phyloP scores from a whole-genome alignment of 1,140 invertebrate genomes.

The Himalopsyche phryganea region DNA sequence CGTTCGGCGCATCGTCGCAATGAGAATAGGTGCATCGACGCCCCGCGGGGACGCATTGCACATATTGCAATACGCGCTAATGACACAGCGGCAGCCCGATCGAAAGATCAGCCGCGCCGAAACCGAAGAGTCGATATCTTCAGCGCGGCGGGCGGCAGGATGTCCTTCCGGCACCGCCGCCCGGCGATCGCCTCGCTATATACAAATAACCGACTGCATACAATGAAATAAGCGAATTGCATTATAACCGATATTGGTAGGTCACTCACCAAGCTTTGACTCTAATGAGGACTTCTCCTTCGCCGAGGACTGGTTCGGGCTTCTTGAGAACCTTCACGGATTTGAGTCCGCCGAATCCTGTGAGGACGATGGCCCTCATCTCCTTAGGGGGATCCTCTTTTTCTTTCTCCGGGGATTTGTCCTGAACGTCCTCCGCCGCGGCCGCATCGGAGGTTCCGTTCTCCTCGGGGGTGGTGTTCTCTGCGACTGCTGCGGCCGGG shows the following conservation, averaged over 20 bases:
- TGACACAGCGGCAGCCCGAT: not conserved
- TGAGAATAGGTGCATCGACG: slow-evolving; percentile 1
- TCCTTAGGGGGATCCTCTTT: slow-evolving; percentile 66
- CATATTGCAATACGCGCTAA: not conserved
- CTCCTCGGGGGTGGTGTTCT: slow-evolving; percentile 51
- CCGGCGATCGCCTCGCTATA: not conserved
- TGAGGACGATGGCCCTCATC: slow-evolving; percentile 78
- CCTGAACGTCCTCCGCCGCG: slow-evolving; percentile 51
- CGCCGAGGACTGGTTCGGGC: slow-evolving; percentile 67
- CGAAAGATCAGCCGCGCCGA: not conserved
- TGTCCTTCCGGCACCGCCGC: slow-evolving; percentile 16
- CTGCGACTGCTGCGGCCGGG: slow-evolving; percentile 46
- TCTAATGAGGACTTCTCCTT: slow-evolving; percentile 78
- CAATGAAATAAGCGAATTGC: too few relatives aligned
- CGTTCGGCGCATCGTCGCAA: not conserved
- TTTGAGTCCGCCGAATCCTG: slow-evolving; percentile 79
- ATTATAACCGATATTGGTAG: not conserved
- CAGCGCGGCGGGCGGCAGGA: slow-evolving; percentile 13
- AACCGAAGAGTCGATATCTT: not conserved
- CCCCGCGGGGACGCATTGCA: not conserved
- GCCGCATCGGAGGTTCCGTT: slow-evolving; percentile 48
- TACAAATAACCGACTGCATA: too few relatives aligned
- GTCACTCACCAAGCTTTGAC: slow-evolving; percentile 78
- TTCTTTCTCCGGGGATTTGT: slow-evolving; percentile 53
- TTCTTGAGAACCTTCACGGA: slow-evolving; percentile 78